These are phyloP conservation scores for Podocnemis expansa DNA, from an alignment of 2,113 vertebrate species.

Conservation along the genomic window DNA sequence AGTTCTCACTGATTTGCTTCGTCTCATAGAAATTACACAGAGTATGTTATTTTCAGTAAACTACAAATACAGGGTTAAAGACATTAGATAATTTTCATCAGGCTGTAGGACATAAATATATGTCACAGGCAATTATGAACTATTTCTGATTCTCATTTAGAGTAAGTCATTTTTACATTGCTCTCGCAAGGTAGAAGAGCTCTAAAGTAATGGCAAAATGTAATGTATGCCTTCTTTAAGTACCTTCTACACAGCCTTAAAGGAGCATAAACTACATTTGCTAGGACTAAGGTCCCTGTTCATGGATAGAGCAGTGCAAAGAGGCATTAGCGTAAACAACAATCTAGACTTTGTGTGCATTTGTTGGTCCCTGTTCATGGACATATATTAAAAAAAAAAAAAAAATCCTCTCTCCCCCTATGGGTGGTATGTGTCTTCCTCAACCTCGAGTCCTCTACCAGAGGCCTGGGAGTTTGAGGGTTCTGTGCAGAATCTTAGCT, in stretches of 20 bases:
- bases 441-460: no score
- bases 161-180: background rate
- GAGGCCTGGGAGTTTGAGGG: no score
- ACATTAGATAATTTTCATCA: background rate
- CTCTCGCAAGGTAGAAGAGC: background rate
- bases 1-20: background rate
- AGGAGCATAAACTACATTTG: background rate
- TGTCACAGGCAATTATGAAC: no score
- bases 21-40: fast-evolving
- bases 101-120: background rate
- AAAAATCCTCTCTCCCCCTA: no score
- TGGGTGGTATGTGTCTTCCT: no score
- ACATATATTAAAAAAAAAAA: no score
- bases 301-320: background rate
- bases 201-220: background rate
- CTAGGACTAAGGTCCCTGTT: background rate
- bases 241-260: background rate
- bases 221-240: background rate
- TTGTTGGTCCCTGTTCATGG: no score
- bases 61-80: background rate
- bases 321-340: fast-evolving
- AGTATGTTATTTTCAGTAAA: background rate
- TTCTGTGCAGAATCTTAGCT: no score
- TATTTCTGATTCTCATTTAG: background rate
- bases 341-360: background rate